Base-by-base conservation (phyloP, 2,113 vertebrate genomes). In the Scopus umbretta region DNA sequence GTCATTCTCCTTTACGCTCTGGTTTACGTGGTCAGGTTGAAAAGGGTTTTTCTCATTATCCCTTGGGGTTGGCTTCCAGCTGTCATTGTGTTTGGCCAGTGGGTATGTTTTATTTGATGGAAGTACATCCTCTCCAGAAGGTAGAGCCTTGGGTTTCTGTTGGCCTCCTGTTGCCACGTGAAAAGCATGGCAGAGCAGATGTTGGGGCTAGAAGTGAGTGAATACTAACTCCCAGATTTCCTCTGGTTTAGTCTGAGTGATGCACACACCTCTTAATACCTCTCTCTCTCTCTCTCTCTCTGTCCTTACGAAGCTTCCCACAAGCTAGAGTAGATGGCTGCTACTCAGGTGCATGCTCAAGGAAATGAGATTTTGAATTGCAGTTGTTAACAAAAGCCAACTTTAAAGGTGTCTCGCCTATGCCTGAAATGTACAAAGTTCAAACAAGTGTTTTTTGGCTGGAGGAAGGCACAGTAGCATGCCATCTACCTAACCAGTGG, bases 151-250 rank as follows among this genome's bases (percentile, higher is more conserved):
- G 70, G 34, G n/a, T 78, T 92, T 43, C 45, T 63, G 3, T 71
- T 50, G 40, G 55, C 71, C 34, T 86, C 42, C 50, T 0, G 0
- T 75, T 0, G 0, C 62, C 43, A 9, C 0, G 0, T 67, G 72
- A 70, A 71, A 74, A 83, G 26, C 38, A 3, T 43, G 38, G 63
- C 67, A 67, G 62, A 83, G 74, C 62, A 88, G 78, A 63, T 52
- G 66, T 49, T 84, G 63, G 62, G n/a, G 71, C 55, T 73, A 11
- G 66, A 76, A 89, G 66, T 36, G 45, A 80, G 36, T 5, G 16
- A 87, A 52, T 68, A 65, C 59, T 27, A 38, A 1, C 47, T 34
- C n/a, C 71, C 40, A n/a, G 2, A 15, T 80, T 91, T 80, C 43
- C 61, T 66, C 1, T 32, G 27, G 20, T 42, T 76, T 58, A 19